Evolutionary conservation across 2,888 invertebrate species (phyloP), one percentile per base, ranked within the genome.

Genomic region (Calliscelio sp.): DNA sequence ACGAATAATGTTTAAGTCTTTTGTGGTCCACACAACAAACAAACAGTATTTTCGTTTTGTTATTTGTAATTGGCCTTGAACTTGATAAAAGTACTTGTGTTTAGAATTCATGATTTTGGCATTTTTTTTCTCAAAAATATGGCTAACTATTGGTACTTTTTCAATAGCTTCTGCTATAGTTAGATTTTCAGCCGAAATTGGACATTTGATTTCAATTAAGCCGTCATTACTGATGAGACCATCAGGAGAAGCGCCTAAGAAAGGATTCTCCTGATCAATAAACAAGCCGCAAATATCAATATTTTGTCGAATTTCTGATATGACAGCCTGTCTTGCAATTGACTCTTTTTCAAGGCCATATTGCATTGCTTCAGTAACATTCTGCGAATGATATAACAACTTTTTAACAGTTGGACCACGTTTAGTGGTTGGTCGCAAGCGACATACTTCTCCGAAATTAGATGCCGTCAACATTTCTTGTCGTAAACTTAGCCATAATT

Each of bases 161-260:
- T 28, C 8, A 8, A 22, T 46, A n/a, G 44, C 73, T n/a, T 87
- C 77, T 49, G 74, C 7, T 55, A 53, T 2, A 41, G n/a, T 25
- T n/a, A 51, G 3, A 57, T 46, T 51, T 38, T 44, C 20, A 1
- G 84, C 68, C 16, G 20, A 0, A 0, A 6, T 2, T 7, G 35
- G 79, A 70, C 78, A 82, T 84, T 88, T 86, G 6, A 87, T 80
- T 70, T 86, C 85, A 16, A 83, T 79, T 11, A 81, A 24, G 0
- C 74, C 81, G 41, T 87, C 77, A 8, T 78, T 61, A 32, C 55
- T 84, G 20, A 85, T 84, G 1, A 84, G 11, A 7, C 86, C 85
- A 73, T 87, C 86, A 6, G 85, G 82, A 2, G 84, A 57, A 4
- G 81, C 71, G 14, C 78, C 86, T 5, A 86, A 57, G 35, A 28